A percentile compares a stretch with the other conserved stretches of the same genome.
These are phyloP conservation scores for Acrocera orbiculus DNA, from an alignment of 2,888 invertebrate genomes.

Conservation along the genomic window DNA sequence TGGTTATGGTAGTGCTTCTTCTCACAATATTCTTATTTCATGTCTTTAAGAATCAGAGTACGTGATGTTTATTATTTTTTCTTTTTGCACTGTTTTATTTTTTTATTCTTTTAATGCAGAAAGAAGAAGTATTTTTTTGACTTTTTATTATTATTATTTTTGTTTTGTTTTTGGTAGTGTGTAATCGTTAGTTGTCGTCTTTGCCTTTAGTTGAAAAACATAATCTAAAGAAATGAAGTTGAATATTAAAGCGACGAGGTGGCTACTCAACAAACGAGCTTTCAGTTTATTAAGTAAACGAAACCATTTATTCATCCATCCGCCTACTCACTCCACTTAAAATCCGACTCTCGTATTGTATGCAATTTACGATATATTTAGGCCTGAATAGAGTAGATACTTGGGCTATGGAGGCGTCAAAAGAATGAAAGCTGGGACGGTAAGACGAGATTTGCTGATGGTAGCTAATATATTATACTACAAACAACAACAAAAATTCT, in stretches of 20 bases:
- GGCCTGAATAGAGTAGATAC: neutral
- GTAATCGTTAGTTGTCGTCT: no score
- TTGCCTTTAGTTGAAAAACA: no score
- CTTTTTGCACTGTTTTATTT: no score
- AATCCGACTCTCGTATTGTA: neutral
- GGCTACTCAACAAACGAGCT: neutral
- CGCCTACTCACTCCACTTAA: neutral
- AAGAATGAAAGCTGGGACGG: neutral
- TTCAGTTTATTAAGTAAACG: neutral
- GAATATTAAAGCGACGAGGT: neutral
- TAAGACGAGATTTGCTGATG: neutral
- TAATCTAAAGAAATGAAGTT: no score
- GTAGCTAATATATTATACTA: slow-evolving; percentile 1
- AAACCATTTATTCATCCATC: slow-evolving; percentile 1
- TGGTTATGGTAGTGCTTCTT: no score
- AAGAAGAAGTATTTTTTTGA: neutral
- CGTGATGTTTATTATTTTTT: no score
- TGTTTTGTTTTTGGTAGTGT: neutral
- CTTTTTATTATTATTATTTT: neutral
- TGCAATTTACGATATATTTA: neutral
- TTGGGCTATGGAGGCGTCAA: neutral
- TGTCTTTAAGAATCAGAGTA: no score
- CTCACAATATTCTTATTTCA: no score
- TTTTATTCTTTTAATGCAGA: no score
- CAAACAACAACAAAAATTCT: no score